These are phyloP conservation scores for Tapirus terrestris DNA, from an alignment of 2,113 vertebrate species.

Conservation along the genomic window DNA sequence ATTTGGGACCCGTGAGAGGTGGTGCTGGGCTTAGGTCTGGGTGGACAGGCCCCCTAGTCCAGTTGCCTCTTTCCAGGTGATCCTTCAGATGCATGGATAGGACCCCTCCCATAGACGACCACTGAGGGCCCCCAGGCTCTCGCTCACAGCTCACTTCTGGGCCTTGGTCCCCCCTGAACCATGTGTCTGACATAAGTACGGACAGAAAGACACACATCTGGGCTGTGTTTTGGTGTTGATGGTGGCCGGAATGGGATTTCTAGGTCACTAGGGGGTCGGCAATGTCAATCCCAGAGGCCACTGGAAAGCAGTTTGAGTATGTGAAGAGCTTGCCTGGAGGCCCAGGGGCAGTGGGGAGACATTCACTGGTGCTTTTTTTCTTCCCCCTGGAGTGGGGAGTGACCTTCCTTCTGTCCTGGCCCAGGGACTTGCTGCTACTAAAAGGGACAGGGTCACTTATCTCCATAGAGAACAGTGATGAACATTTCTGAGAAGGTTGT, in stretches of 20 bases:
- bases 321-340: background rate
- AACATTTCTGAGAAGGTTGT: constrained; percentile 39
- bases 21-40: background rate
- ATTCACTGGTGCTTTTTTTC: background rate
- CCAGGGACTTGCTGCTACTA: background rate
- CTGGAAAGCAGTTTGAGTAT: background rate
- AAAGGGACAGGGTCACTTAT: background rate
- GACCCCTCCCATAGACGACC: background rate
- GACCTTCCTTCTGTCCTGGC: background rate
- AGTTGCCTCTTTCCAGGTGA: background rate
- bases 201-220: background rate
- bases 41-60: background rate
- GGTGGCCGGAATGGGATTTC: background rate
- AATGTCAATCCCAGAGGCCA: background rate
- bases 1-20: background rate
- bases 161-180: background rate
- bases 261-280: background rate
- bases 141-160: background rate
- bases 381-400: background rate
- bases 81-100: background rate
- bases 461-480: constrained; percentile 17
- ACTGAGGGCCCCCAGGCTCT: background rate
- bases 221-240: background rate
- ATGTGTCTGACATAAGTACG: background rate
- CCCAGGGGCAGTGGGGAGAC: background rate